Evolutionary conservation across 1,140 invertebrate species (phyloP).

Genomic region (Spodoptera frugiperda): DNA sequence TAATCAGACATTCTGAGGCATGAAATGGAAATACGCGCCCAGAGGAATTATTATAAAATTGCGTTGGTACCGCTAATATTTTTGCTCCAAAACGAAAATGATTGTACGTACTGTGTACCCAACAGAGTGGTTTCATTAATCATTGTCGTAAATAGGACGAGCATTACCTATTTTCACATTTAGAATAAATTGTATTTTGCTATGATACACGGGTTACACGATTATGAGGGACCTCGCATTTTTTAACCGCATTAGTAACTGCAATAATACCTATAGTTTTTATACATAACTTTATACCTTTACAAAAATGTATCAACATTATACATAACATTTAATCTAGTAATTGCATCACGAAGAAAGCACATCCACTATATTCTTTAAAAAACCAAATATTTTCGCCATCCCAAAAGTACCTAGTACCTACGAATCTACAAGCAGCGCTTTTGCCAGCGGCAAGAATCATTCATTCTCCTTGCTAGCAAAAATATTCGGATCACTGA

Average conservation of each 20-base stretch:
- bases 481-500: conserved; percentile 28
- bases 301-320: no score
- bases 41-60: not conserved
- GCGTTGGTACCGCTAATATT: not conserved
- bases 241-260: no score
- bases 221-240: no score
- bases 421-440: no score
- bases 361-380: not conserved
- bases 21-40: not conserved
- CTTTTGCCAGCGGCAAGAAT: no score
- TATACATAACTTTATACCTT: no score
- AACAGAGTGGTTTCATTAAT: conserved; percentile 6
- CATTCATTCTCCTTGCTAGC: conserved; percentile 10
- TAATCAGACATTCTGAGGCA: not conserved
- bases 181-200: not conserved
- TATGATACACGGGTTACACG: no score
- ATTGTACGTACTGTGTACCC: not conserved
- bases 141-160: not conserved
- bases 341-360: not conserved
- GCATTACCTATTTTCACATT: not conserved
- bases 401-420: not conserved
- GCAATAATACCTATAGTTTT: no score
- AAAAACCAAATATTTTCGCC: not conserved
- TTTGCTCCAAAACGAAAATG: not conserved
- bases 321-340: no score